Percentiles rank a stretch among this genome's conserved stretches.
These are phyloP conservation scores for Drosophila limbata DNA, from an alignment of 2,888 invertebrate genomes.

Conservation along the genomic window DNA sequence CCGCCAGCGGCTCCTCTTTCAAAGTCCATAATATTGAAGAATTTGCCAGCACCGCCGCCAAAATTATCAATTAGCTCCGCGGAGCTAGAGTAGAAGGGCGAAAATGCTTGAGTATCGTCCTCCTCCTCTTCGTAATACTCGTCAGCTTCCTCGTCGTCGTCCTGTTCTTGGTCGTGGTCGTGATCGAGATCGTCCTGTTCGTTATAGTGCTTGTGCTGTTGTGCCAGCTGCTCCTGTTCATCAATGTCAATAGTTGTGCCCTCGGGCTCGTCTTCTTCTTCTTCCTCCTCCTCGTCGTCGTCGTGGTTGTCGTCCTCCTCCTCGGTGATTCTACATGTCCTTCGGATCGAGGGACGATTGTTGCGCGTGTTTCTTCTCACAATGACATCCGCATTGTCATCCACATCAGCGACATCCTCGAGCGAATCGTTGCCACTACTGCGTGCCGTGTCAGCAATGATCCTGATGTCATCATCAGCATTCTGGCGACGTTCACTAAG, in stretches of 20 bases:
- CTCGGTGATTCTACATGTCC: slow-evolving; percentile 76
- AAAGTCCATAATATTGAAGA: slow-evolving; percentile 73
- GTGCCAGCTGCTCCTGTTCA: slow-evolving; percentile 59
- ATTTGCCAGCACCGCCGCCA: slow-evolving; percentile 66
- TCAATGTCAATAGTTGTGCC: slow-evolving; percentile 71
- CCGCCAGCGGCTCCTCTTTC: slow-evolving; percentile 60
- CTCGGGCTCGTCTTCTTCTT: slow-evolving; percentile 69
- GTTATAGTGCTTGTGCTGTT: slow-evolving; percentile 50
- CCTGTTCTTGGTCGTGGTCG: slow-evolving; percentile 36
- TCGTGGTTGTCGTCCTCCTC: slow-evolving; percentile 66
- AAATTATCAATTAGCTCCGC: slow-evolving; percentile 73
- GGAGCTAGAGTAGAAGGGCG: slow-evolving; percentile 74
- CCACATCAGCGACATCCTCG: slow-evolving; percentile 71
- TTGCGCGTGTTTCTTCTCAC: slow-evolving; percentile 65
- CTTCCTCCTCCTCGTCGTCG: slow-evolving; percentile 58
- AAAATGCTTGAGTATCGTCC: slow-evolving; percentile 73
- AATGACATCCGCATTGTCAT: slow-evolving; percentile 75
- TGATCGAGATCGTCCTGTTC: slow-evolving; percentile 38
- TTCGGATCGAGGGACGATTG: slow-evolving; percentile 66
- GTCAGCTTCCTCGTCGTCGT: slow-evolving; percentile 62
- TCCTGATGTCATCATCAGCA: slow-evolving; percentile 63
- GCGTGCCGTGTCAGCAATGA: slow-evolving; percentile 50
- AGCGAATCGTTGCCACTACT: slow-evolving; percentile 68
- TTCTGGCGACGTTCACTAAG: slow-evolving; percentile 65
- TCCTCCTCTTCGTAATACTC: slow-evolving; percentile 71